Evolutionary conservation across 2,113 vertebrate species (phyloP).

Genomic region (Parotia lawesii): DNA sequence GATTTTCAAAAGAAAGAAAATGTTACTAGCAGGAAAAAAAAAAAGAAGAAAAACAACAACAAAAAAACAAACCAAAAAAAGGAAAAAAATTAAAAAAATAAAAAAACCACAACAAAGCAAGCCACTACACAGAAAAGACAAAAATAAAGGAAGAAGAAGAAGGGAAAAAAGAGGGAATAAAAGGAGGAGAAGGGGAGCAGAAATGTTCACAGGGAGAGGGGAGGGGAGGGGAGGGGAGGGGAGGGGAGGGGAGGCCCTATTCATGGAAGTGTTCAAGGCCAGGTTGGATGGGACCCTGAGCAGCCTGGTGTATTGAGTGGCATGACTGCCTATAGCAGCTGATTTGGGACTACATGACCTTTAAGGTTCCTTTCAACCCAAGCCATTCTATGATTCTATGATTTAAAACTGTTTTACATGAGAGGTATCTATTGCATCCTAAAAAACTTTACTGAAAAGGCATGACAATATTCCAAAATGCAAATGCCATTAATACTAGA

Average conservation of each 20-base stretch:
- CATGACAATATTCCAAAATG: conserved; percentile 5
- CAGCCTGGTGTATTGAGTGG: not conserved
- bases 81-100: not conserved
- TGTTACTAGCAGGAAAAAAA: not conserved
- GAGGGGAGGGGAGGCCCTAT: too few relatives aligned
- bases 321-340: not conserved
- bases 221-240: too few relatives aligned
- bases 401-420: conserved; percentile 10
- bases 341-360: not conserved
- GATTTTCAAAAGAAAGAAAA: conserved; percentile 1
- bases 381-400: not conserved
- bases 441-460: not conserved
- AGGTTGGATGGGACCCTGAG: not conserved
- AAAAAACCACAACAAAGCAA: not conserved
- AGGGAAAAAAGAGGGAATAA: not conserved
- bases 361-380: not conserved
- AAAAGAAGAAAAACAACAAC: not conserved
- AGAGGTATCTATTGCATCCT: not conserved
- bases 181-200: not conserved
- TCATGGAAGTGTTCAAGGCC: too few relatives aligned
- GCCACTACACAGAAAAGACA: not conserved
- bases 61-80: not conserved
- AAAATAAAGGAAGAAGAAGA: not conserved
- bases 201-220: rapidly evolving
- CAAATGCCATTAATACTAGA: conserved; percentile 33